Conservation (phyloP, 2,113 vertebrate genomes). For the Ramphastos sulfuratus region DNA sequence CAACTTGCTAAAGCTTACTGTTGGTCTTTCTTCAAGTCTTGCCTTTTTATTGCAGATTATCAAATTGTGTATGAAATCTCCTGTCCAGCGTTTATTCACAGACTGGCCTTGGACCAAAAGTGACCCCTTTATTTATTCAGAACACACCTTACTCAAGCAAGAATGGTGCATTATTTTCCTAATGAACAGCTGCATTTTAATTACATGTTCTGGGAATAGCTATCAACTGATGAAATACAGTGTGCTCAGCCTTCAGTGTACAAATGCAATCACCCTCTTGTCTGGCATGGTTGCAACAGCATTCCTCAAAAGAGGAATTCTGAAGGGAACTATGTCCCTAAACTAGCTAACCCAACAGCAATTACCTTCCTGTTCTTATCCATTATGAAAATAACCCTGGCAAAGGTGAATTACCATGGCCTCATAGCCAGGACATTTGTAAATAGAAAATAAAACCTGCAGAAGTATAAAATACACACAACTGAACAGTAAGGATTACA, state of each 20-base stretch:
- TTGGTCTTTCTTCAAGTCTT: neutral
- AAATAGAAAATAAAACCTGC: neutral
- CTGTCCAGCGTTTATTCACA: neutral
- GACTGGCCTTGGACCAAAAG: slow-evolving; percentile 8
- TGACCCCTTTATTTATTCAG: slow-evolving; percentile 18
- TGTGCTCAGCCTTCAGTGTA: neutral
- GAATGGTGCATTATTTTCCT: slow-evolving; percentile 29
- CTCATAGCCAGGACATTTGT: neutral
- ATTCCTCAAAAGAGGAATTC: neutral
- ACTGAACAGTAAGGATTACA: neutral
- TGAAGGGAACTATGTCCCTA: neutral
- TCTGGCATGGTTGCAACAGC: slow-evolving; percentile 12
- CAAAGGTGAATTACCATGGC: neutral
- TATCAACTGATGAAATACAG: slow-evolving; percentile 36
- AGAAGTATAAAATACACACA: neutral
- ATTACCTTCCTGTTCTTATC: neutral
- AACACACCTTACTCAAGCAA: slow-evolving; percentile 24
- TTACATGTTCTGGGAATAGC: slow-evolving; percentile 49
- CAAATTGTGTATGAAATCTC: slow-evolving; percentile 8
- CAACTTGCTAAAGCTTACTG: neutral
- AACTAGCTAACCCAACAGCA: neutral
- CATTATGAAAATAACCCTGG: neutral
- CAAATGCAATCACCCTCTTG: neutral
- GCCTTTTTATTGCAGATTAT: neutral
- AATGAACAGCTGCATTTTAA: slow-evolving; percentile 66